phyloP scores from a whole-genome alignment of 1,140 invertebrate species.

The Hycleus cichorii region DNA sequence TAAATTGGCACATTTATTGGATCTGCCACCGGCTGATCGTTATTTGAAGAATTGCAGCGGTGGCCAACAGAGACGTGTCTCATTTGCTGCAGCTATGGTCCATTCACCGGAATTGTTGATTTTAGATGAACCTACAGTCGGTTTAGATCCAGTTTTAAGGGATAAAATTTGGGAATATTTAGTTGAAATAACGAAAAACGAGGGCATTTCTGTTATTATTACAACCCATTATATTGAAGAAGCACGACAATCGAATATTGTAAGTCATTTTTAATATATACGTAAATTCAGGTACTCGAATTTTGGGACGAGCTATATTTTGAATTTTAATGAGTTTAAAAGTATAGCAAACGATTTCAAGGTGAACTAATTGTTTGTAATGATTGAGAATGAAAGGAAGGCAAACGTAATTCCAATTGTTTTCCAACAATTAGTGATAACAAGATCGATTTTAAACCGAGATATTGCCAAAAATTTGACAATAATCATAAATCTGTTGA shows the following conservation, averaged over 20 bases:
- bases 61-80: conserved; percentile 81
- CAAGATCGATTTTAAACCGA: too few species aligned
- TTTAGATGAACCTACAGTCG: conserved; percentile 89
- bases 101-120: conserved; percentile 84
- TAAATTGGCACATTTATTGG: conserved; percentile 63
- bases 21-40: conserved; percentile 57
- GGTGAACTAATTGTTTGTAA: not conserved
- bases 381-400: not conserved
- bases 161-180: conserved; percentile 89
- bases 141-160: conserved; percentile 81
- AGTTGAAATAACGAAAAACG: conserved; percentile 59
- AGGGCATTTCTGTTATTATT: conserved; percentile 70
- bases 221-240: conserved; percentile 96
- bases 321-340: not conserved
- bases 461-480: too few species aligned
- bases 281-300: not conserved
- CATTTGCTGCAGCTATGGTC: conserved; percentile 77
- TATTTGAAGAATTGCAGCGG: conserved; percentile 66
- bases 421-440: too few species aligned
- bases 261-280: conserved; percentile 38
- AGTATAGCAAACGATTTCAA: not conserved
- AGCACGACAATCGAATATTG: conserved; percentile 73
- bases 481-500: too few species aligned
- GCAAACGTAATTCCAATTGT: not conserved
- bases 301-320: not conserved